A percentile compares a stretch with the other conserved stretches of the same genome.
Evolutionary conservation across 1,140 invertebrate species (phyloP).

Genomic region (Nasonia longicornis): DNA sequence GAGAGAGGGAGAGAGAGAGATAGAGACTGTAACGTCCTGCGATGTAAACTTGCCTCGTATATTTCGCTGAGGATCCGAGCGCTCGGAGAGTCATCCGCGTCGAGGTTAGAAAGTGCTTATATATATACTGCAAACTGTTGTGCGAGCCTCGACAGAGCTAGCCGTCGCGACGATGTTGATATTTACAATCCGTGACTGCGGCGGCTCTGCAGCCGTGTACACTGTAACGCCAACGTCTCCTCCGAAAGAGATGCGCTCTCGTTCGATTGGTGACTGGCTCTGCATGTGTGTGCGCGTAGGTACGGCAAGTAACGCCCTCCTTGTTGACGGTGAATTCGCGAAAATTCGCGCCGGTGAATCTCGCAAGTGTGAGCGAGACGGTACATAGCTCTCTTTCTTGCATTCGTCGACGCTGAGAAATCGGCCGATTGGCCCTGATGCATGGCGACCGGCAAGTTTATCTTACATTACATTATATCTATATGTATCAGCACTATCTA

Average conservation of each 20-base stretch:
- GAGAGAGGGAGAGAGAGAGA: neutral
- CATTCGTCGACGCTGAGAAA: too few species aligned
- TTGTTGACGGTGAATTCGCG: neutral
- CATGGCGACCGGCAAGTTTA: too few species aligned
- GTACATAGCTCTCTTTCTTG: too few species aligned
- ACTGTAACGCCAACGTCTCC: neutral
- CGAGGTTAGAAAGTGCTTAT: neutral
- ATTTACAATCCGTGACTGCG: neutral
- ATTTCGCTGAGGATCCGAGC: neutral
- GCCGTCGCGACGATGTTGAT: neutral
- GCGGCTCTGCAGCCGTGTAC: neutral
- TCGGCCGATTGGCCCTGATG: too few species aligned
- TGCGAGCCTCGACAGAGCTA: neutral
- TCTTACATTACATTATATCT: too few species aligned
- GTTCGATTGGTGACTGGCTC: neutral
- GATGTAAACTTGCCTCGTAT: neutral
- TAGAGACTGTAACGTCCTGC: neutral
- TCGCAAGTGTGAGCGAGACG: too few species aligned
- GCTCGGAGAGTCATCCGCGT: neutral
- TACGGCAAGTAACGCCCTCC: neutral
- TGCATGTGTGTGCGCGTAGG: too few species aligned
- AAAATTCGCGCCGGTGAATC: neutral
- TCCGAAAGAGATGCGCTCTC: neutral
- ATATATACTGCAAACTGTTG: neutral
- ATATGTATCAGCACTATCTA: too few species aligned